A percentile compares a stretch with the other conserved stretches of the same genome.
These are phyloP conservation scores for Tupiocoris notatus DNA, from an alignment of 2,888 invertebrate species.

Conservation along the genomic window DNA sequence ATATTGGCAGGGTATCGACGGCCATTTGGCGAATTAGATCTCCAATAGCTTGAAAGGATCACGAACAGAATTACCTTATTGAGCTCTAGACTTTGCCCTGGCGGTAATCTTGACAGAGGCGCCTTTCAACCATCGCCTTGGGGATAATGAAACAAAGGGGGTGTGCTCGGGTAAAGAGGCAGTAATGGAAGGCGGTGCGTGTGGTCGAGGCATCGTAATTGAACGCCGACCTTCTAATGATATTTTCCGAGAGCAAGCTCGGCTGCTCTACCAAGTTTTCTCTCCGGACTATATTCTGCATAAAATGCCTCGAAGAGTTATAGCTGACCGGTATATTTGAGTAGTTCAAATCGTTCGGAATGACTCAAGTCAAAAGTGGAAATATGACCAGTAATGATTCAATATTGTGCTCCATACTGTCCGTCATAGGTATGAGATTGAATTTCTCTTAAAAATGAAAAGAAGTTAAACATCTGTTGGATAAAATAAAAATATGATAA, in stretches of 20 bases:
- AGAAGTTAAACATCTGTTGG: too few relatives aligned
- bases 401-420: too few relatives aligned
- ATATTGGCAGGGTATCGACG: neutral
- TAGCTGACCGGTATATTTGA: too few relatives aligned
- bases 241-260: neutral
- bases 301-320: neutral
- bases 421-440: too few relatives aligned
- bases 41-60: neutral
- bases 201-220: neutral
- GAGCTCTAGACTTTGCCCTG: neutral
- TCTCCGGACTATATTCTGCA: neutral
- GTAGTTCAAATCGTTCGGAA: too few relatives aligned
- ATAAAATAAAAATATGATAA: too few relatives aligned
- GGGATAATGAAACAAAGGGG: constrained; percentile 1
- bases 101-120: neutral
- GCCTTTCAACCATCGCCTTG: neutral
- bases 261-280: neutral
- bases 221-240: neutral
- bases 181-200: neutral
- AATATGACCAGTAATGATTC: too few relatives aligned
- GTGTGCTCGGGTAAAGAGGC: neutral
- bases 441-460: too few relatives aligned
- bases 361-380: too few relatives aligned
- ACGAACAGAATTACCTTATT: neutral
- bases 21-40: neutral